Base-by-base conservation (phyloP, 2,113 vertebrate genomes). In the Podarcis cretensis region DNA sequence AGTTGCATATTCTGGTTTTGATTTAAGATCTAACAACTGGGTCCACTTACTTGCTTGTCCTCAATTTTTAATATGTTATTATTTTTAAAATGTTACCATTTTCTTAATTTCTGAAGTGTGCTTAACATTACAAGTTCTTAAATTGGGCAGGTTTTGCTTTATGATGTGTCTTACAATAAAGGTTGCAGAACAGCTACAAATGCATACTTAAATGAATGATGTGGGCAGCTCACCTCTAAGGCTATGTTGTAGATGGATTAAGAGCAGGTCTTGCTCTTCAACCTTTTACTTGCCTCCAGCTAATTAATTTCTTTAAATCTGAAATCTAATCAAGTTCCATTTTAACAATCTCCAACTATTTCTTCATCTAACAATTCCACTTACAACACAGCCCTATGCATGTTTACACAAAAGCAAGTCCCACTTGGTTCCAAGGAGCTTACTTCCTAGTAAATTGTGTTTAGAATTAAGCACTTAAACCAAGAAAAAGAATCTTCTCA, bases 21-120 rank as follows among this genome's bases (percentile, higher is more conserved):
- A 95, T 94, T 94, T 91, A 95, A 92, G 85, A 89, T 21, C 25
- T 37, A 71, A 84, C 89, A 93, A 83, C 81, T 86, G 82, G 77
- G 86, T 81, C 75, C 7, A 83, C 59, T 25, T 84, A 5, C 40
- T 84, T 10, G 2, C 40, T 71, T 83, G 23, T 68, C 69, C 73
- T 6, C 40, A 86, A 18, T 81, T 89, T 54, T 54, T 63, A 63
- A 63, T 63, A 63, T 63, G 59, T 63, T 63, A 63, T 18, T 3
- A 63, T 63, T 63, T 63, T 80, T 73, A 83, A 90, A 78, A 68
- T 9, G 81, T 4, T 18, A 37, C 57, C 68, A 54, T 40, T 63
- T 95, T 88, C 25, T 14, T 84, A 65, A 37, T 71, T 85, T 91
- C 16, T 18, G 21, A 82, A 90, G 86, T 30, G 0, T 35, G 84